These are phyloP conservation scores for Dendrolimus kikuchii DNA, from an alignment of 1,140 invertebrate genomes.

Conservation along the genomic window DNA sequence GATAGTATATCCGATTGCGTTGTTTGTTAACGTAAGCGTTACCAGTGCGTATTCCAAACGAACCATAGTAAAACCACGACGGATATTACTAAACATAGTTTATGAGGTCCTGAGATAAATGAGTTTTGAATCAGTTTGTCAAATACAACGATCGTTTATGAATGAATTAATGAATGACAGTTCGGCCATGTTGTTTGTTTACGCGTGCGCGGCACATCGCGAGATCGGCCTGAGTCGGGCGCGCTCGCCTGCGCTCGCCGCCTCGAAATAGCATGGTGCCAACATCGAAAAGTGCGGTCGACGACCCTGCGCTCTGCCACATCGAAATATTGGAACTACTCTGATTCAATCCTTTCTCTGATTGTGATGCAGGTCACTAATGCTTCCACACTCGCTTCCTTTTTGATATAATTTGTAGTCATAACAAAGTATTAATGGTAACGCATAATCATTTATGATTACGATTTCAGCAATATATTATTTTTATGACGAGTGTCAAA, in stretches of 20 bases:
- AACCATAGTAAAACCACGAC: too few relatives aligned
- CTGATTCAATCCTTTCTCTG: conserved; percentile 37
- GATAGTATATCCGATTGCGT: too few relatives aligned
- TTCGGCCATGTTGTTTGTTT: conserved; percentile 65
- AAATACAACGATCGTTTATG: conserved; percentile 60
- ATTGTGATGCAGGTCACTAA: conserved; percentile 29
- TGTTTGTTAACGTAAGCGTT: too few relatives aligned
- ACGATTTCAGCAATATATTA: conserved; percentile 4
- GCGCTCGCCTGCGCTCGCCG: conserved; percentile 42
- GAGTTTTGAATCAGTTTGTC: conserved; percentile 47
- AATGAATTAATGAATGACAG: conserved; percentile 70
- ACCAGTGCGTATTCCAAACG: too few relatives aligned
- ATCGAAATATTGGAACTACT: conserved; percentile 60
- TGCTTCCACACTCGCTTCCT: conserved; percentile 12
- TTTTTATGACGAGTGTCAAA: not conserved
- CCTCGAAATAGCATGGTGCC: conserved; percentile 63
- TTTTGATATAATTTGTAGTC: conserved; percentile 9
- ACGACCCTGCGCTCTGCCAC: conserved; percentile 54
- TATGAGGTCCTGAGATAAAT: conserved; percentile 26
- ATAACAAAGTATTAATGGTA: conserved; percentile 7
- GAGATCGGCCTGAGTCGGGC: conserved; percentile 41
- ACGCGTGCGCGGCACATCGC: conserved; percentile 43
- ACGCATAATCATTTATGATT: conserved; percentile 2
- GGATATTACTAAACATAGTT: conserved; percentile 7
- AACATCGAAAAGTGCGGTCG: conserved; percentile 54